Evolutionary conservation across 1,140 invertebrate species (phyloP).

Genomic region (Proctacanthus coquilletti): DNA sequence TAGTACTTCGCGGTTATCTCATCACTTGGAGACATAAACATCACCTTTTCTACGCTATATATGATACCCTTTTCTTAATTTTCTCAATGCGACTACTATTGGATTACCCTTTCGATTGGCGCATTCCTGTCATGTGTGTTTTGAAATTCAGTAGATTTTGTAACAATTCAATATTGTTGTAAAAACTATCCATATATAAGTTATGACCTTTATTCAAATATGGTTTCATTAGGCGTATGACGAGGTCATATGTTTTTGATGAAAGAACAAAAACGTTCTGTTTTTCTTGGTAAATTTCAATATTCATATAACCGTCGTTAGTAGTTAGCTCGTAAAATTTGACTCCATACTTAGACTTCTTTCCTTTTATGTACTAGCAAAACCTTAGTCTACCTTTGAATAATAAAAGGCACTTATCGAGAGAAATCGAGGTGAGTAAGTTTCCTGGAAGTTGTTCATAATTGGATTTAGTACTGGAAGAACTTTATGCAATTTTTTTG

Average conservation of each 20-base stretch:
- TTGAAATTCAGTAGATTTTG: conserved; percentile 13
- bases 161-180: conserved; percentile 13
- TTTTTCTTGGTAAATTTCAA: conserved; percentile 16
- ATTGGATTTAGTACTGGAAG: too few species aligned
- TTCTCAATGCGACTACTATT: conserved; percentile 8
- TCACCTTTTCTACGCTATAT: conserved; percentile 12
- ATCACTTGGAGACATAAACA: conserved; percentile 21
- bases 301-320: conserved; percentile 20
- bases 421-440: conserved; percentile 6
- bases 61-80: conserved; percentile 15
- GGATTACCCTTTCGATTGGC: conserved; percentile 17
- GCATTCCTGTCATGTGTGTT: conserved; percentile 15
- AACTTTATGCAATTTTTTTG: too few species aligned
- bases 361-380: too few species aligned
- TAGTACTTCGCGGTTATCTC: conserved; percentile 19
- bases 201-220: conserved; percentile 16
- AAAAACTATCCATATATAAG: too few species aligned
- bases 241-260: conserved; percentile 6
- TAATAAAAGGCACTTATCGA: conserved; percentile 21
- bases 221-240: conserved; percentile 13
- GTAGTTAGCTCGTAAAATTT: conserved; percentile 17
- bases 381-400: conserved; percentile 17
- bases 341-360: conserved; percentile 19
- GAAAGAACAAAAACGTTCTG: background rate
- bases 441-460: too few species aligned